phyloP scores from a whole-genome alignment of 2,888 invertebrate genomes.

The Mesorhabditis sp. region DNA sequence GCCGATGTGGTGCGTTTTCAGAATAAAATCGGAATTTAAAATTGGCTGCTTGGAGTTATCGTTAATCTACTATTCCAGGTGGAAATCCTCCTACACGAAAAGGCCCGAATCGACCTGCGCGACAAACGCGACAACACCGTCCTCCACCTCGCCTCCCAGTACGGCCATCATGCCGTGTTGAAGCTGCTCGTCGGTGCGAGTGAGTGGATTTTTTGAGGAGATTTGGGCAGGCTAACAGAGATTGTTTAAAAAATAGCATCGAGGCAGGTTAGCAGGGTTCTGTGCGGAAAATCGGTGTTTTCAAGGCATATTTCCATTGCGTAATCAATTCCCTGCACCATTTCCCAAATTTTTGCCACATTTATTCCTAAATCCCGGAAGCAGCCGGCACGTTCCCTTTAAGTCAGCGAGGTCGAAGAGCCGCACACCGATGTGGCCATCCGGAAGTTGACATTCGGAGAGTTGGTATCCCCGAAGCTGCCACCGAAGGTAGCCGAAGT shows the following conservation, averaged over 20 bases:
- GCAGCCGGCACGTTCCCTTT: no score
- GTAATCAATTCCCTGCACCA: no score
- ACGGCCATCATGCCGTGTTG: constrained; percentile 91
- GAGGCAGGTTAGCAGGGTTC: no score
- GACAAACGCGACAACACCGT: constrained; percentile 92
- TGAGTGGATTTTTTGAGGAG: background rate
- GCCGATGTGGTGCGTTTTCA: constrained; percentile 75
- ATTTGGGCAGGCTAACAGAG: background rate
- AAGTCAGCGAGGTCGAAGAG: no score
- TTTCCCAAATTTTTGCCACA: no score
- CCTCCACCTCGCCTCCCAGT: constrained; percentile 95
- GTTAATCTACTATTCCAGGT: background rate
- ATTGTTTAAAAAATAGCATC: no score
- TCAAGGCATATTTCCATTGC: no score
- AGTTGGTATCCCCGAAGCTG: background rate
- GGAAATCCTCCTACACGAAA: background rate
- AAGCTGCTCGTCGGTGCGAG: constrained; percentile 48
- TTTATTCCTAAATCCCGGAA: no score
- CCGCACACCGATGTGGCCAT: no score
- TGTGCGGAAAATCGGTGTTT: no score
- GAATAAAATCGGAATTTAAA: background rate
- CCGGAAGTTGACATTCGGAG: no score
- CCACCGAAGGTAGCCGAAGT: background rate
- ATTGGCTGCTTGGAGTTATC: background rate
- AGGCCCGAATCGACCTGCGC: constrained; percentile 58